Percentiles rank a stretch among this genome's conserved stretches.
Conservation (phyloP, 2,888 invertebrate species). For the Autographa gamma region DNA sequence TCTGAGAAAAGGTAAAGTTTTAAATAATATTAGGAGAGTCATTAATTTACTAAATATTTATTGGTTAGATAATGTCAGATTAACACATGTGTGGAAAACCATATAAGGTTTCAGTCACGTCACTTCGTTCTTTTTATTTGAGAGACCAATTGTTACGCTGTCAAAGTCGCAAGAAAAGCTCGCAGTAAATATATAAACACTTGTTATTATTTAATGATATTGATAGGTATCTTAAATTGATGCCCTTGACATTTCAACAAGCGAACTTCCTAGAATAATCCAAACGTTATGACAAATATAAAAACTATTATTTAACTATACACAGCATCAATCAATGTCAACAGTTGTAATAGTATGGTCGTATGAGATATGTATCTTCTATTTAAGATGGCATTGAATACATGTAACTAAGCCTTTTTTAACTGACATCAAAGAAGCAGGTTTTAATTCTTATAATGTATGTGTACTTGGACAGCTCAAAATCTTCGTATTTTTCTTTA, state of each 20-base stretch:
- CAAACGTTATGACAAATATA: slow-evolving; percentile 52
- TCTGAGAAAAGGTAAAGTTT: too few relatives aligned
- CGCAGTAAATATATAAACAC: neutral
- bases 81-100: too few relatives aligned
- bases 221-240: slow-evolving; percentile 10
- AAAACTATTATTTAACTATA: slow-evolving; percentile 53
- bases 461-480: too few relatives aligned
- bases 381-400: neutral
- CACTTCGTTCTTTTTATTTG: too few relatives aligned
- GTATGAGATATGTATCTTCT: slow-evolving; percentile 27
- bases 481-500: too few relatives aligned
- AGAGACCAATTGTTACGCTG: neutral
- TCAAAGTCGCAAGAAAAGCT: neutral
- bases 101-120: neutral
- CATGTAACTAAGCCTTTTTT: neutral
- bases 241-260: slow-evolving; percentile 69
- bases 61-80: too few relatives aligned
- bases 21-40: too few relatives aligned
- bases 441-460: neutral
- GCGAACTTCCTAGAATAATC: slow-evolving; percentile 64
- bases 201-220: slow-evolving; percentile 16
- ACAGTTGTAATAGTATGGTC: slow-evolving; percentile 39
- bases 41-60: too few relatives aligned
- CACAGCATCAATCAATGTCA: slow-evolving; percentile 63
- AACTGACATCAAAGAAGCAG: neutral